Base-by-base conservation (phyloP, 2,113 vertebrate genomes). In the Apeltes quadracus region DNA sequence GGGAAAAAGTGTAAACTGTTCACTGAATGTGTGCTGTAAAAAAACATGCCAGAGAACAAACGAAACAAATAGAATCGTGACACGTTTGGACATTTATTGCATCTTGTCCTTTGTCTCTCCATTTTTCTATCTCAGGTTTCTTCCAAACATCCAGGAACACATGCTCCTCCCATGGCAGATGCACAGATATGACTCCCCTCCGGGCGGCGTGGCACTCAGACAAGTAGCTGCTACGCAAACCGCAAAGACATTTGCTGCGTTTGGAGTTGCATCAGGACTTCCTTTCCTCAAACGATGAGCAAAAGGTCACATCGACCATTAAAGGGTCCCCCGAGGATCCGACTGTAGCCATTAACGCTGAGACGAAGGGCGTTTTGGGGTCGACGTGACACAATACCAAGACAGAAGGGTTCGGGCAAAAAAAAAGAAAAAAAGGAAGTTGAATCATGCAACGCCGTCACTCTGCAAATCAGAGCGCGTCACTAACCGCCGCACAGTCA, bases 51-150 rank as follows among this genome's bases (percentile, higher is more conserved):
- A 29, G 25, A 69, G 29, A 56, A 32, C 1, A n/a, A n/a, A 62
- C 14, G 25, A 50, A 69, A 39, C 3, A 10, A 69, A 78, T 7
- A 25, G 34, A 46, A 12, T 48, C 18, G 16, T 43, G 16, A 50
- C 25, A 55, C 16, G 25, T 51, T 16, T 10, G 25, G 48, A 46
- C 20, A 53, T 41, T 55, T 56, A 59, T 38, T 51, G 8, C 29
- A 1, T 56, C 25, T 72, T 3, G 48, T 12, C 23, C 32, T 58
- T 64, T 51, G 2, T 59, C 36, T 36, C 34, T 61, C 39, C 29
- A 25, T 70, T 29, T 61, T 27, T 63, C 15, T 50, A 15, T 22
- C 9, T 23, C 69, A 79, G 79, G 61, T 66, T 29, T 78, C 34
- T 41, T 67, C 18, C 34, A 34, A 16, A 57, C 4, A 0, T 48